Conservation (phyloP, 2,797 vertebrate species). For the Enteromius paludinosus region DNA sequence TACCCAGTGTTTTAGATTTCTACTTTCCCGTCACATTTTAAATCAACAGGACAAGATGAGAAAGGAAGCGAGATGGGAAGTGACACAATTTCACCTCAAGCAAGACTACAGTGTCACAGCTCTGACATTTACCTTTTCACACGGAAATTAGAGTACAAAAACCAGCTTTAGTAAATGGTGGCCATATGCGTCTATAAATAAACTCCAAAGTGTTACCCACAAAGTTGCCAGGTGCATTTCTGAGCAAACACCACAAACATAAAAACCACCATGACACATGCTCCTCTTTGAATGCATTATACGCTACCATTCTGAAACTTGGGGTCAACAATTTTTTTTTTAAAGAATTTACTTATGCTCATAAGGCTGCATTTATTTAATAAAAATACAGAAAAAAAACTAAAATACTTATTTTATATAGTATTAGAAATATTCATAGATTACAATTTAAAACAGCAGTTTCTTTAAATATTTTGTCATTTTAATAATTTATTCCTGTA, state of each 20-base stretch:
- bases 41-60: conserved; percentile 3
- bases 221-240: neutral
- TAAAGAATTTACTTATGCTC: neutral
- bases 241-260: neutral
- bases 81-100: neutral
- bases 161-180: neutral
- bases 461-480: neutral
- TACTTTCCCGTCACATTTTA: neutral
- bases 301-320: neutral
- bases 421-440: neutral
- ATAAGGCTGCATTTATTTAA: neutral
- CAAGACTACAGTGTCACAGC: neutral
- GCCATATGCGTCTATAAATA: neutral
- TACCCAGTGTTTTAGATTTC: neutral
- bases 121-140: conserved; percentile 2
- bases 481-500: neutral
- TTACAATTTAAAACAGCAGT: neutral
- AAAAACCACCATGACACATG: neutral
- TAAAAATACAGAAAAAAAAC: neutral
- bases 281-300: neutral
- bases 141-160: neutral
- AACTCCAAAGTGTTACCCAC: neutral
- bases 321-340: neutral
- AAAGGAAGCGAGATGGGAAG: neutral
- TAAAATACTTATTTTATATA: neutral